Evolutionary conservation across 2,888 invertebrate genomes (phyloP), one percentile per base, ranked within the genome.

Genomic region (Agonum fuliginosum): DNA sequence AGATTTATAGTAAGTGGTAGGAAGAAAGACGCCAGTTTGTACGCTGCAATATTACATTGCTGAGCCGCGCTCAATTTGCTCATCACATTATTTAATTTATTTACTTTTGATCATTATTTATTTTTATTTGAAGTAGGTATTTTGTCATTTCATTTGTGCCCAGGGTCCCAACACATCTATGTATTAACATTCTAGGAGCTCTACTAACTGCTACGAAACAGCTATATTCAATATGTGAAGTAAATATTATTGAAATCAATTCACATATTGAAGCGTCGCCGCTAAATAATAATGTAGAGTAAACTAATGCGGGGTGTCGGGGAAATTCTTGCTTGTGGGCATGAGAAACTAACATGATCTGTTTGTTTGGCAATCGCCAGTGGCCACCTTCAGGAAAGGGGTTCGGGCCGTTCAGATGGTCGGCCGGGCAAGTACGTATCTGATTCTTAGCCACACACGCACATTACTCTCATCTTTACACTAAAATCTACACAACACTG

Each of bases 301-400:
- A 24, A 14, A 46, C 3, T 46, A 46, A 41, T 69, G 43, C 24
- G 70, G 69, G 43, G n/a, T 41, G 70, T 46, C 37, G 43, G 67
- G 67, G 67, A 41, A 27, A 27, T 27, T 14, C 4, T 14, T 75
- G 75, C 48, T 75, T 75, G n/a, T 75, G 67, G 67, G 75, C 75
- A 75, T 75, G 75, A 75, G 75, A 75, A 67, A 75, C 75, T 75
- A 75, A 75, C 75, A 75, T 67, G 69, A 69, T 79, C 74, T 79
- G 65, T 79, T 78, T 74, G 79, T 78, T 78, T 78, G 70, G 58
- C 65, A 51, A 77, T 71, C 78, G 79, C 75, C 79, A 98, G 98
- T 98, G 96, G 97, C 98, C 88, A 96, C 98, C 90, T 99, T 99
- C 95, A 96, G 98, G 94, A 98, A 98, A 91, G 98, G 98, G 92